Evolutionary conservation across 2,888 invertebrate species (phyloP).

Genomic region (Drosophila subquinaria): DNA sequence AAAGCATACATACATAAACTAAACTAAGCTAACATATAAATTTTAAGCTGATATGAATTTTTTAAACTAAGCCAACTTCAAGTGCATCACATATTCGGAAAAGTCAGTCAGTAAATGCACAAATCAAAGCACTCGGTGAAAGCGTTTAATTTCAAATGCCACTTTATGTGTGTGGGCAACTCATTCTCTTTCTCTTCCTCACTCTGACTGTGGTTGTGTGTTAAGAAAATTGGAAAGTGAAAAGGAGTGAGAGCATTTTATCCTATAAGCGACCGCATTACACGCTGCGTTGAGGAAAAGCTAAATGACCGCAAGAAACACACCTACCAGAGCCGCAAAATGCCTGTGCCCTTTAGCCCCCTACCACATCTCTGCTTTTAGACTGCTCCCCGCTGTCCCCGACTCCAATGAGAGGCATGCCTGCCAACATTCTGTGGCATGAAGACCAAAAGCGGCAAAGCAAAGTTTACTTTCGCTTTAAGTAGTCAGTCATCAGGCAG

Average conservation of each 20-base stretch:
- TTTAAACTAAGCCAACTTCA: not conserved
- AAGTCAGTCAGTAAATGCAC: slow-evolving; percentile 9
- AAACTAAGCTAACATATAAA: not conserved
- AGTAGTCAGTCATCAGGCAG: slow-evolving; percentile 63
- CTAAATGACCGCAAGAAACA: slow-evolving; percentile 77
- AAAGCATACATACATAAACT: not conserved
- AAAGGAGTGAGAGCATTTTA: slow-evolving; percentile 46
- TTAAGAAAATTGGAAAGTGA: not conserved
- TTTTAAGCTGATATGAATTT: not conserved
- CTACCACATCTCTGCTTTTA: not conserved
- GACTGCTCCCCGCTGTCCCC: not conserved
- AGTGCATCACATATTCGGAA: not conserved
- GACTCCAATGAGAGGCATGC: slow-evolving; percentile 27
- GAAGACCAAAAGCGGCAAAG: slow-evolving; percentile 57
- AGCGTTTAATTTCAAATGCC: slow-evolving; percentile 30
- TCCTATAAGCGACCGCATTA: slow-evolving; percentile 73
- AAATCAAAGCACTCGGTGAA: slow-evolving; percentile 29
- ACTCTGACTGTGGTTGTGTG: slow-evolving; percentile 1
- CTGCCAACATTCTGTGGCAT: slow-evolving; percentile 38
- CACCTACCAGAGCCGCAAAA: slow-evolving; percentile 55
- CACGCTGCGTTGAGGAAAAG: slow-evolving; percentile 73
- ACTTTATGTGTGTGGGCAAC: slow-evolving; percentile 12
- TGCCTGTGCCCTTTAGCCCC: slow-evolving; percentile 1
- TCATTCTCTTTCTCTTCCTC: not conserved
- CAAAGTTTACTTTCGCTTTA: slow-evolving; percentile 77